Base-by-base conservation (phyloP, 92 coral and sea anemone species). In the Phenganax subtilis region DNA sequence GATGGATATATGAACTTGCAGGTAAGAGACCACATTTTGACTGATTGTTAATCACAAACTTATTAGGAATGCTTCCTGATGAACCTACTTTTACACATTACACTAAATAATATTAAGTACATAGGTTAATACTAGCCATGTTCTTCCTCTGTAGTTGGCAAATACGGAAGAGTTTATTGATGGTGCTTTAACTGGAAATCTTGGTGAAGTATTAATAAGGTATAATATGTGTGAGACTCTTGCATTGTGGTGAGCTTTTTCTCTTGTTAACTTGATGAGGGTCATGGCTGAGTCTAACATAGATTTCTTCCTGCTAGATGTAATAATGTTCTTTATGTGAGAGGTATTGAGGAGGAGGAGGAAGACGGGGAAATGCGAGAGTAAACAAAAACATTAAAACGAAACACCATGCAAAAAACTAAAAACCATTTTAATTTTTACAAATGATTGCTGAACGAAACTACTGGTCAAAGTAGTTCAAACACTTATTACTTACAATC, bases 351-450 rank as follows among this genome's bases (percentile, higher is more conserved):
- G 44, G 98, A 94, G 69, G 98, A 94, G 61, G 98, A 94, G 44
- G 98, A 94, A 71, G 98, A 94, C 75, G 98, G 98, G 25, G 98
- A 94, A 80, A 94, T 94, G 98, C 90, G 97, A 86, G 98, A 94
- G 55, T 94, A 75, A 77, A 14, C 69, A 31, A 51, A 51, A 28
- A 15, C 37, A 6, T n/a, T 37, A 6, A 6, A 11, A 11, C 6
- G 52, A 76, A 65, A 60, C 12, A 47, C 31, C 20, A 79, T 60
- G 15, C 6, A 54, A 77, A 64, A 12, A 20, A 47, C 6, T 63
- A 77, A 64, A 12, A 20, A 20, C 25, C 25, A 12, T 61, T 30
- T 68, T 68, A 30, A 30, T 30, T 37, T 17, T 15, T 0, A 61
- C 67, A 6, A 15, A 0, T 61, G 1, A 5, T 61, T 61, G 25